A percentile compares a stretch with the other conserved stretches of the same genome.
These are phyloP conservation scores for Hymenochirus boettgeri DNA, from an alignment of 2,113 vertebrate species.

Conservation along the genomic window DNA sequence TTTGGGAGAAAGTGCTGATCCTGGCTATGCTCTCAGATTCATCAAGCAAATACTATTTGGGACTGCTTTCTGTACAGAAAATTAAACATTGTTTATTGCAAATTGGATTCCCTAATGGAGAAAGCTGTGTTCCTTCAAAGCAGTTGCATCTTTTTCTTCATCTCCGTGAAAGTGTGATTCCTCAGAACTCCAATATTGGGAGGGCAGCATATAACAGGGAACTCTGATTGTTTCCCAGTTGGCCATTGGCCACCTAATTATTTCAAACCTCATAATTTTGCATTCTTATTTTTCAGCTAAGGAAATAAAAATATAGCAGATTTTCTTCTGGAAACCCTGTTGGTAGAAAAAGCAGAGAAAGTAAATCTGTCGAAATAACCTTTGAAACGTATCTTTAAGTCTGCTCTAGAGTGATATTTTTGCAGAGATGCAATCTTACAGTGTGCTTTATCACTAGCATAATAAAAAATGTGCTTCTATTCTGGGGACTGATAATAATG, in stretches of 20 bases:
- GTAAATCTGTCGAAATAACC: slow-evolving; percentile 34
- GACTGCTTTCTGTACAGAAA: slow-evolving; percentile 76
- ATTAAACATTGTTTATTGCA: slow-evolving; percentile 69
- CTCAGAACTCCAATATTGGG: slow-evolving; percentile 59
- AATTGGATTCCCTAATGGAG: background rate
- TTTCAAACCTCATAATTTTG: slow-evolving; percentile 76
- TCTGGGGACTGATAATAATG: slow-evolving; percentile 46
- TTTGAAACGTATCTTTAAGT: slow-evolving; percentile 63
- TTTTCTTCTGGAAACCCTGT: slow-evolving; percentile 61
- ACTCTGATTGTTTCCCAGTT: slow-evolving; percentile 55
- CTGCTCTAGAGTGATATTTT: slow-evolving; percentile 70
- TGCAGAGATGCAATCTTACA: slow-evolving; percentile 73
- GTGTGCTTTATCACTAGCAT: slow-evolving; percentile 64
- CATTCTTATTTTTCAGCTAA: slow-evolving; percentile 59
- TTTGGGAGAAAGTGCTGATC: slow-evolving; percentile 50
- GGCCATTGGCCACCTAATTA: slow-evolving; percentile 81
- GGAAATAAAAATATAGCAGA: slow-evolving; percentile 61
- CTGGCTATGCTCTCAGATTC: slow-evolving; percentile 47
- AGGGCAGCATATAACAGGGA: slow-evolving; percentile 65
- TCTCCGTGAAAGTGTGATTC: slow-evolving; percentile 46
- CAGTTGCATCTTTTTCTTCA: slow-evolving; percentile 61
- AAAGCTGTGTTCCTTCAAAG: slow-evolving; percentile 49
- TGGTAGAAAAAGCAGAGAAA: too few species aligned
- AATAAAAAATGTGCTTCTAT: slow-evolving; percentile 48
- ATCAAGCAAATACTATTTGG: slow-evolving; percentile 66